phyloP scores from a whole-genome alignment of 2,113 vertebrate species.

The Tachuris rubrigastra region DNA sequence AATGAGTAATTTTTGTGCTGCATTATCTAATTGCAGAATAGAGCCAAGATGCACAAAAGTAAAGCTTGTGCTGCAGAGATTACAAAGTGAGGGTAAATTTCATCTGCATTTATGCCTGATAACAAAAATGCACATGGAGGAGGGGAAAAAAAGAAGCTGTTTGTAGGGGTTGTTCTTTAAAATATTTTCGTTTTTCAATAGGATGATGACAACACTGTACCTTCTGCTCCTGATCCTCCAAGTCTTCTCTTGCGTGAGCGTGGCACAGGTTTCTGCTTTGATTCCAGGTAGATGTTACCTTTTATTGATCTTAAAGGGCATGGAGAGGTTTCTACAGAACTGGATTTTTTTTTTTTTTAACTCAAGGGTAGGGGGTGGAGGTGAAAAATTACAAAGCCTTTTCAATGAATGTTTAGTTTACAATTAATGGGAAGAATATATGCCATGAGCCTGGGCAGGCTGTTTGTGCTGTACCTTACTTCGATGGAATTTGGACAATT shows the following conservation, averaged over 20 bases:
- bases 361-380: neutral
- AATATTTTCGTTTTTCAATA: conserved; percentile 5
- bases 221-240: conserved; percentile 73
- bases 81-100: neutral
- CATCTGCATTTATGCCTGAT: neutral
- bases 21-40: neutral
- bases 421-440: neutral
- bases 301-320: neutral
- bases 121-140: neutral
- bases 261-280: conserved; percentile 92
- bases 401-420: neutral
- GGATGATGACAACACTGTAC: conserved; percentile 72
- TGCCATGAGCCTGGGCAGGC: neutral
- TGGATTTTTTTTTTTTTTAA: too few relatives aligned
- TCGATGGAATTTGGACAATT: neutral
- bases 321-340: neutral
- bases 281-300: conserved; percentile 83
- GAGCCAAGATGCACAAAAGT: neutral
- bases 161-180: neutral
- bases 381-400: neutral
- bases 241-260: conserved; percentile 82
- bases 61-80: neutral
- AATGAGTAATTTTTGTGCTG: neutral
- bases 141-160: too few relatives aligned
- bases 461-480: neutral